Evolutionary conservation across 2,888 invertebrate species (phyloP).

Genomic region (Cerastis leucographa): DNA sequence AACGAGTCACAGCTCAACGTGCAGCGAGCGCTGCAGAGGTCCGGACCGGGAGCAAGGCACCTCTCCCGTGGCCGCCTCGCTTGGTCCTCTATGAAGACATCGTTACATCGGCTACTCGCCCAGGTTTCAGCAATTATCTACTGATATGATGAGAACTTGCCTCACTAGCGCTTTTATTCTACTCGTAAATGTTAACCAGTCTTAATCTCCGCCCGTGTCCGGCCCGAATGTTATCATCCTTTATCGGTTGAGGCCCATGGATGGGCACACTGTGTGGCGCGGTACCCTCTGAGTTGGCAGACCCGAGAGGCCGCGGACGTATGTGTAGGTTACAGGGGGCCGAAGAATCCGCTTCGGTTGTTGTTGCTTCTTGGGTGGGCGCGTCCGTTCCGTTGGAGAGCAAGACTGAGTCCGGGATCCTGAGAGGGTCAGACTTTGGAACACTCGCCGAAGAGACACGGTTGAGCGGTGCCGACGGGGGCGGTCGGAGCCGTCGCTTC

Average conservation of each 20-base stretch:
- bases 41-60: constrained; percentile 57
- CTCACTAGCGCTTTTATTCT: constrained; percentile 80
- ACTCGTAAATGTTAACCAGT: constrained; percentile 85
- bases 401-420: constrained; percentile 91
- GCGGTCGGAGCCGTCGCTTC: constrained; percentile 91
- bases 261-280: constrained; percentile 85
- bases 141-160: constrained; percentile 86
- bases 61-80: constrained; percentile 68
- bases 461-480: constrained; percentile 89
- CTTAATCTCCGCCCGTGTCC: constrained; percentile 81
- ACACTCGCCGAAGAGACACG: constrained; percentile 93
- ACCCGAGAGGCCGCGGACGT: constrained; percentile 95
- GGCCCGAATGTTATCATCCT: constrained; percentile 64
- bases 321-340: constrained; percentile 94
- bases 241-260: constrained; percentile 86
- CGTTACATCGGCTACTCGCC: constrained; percentile 72
- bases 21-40: constrained; percentile 59
- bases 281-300: constrained; percentile 95
- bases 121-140: constrained; percentile 78
- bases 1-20: constrained; percentile 80
- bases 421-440: constrained; percentile 92
- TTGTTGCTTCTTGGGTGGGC: constrained; percentile 90
- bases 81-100: constrained; percentile 85
- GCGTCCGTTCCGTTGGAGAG: constrained; percentile 87
- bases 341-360: constrained; percentile 94